Evolutionary conservation across 2,797 vertebrate genomes (phyloP).

Genomic region (Glyptemys insculpta): DNA sequence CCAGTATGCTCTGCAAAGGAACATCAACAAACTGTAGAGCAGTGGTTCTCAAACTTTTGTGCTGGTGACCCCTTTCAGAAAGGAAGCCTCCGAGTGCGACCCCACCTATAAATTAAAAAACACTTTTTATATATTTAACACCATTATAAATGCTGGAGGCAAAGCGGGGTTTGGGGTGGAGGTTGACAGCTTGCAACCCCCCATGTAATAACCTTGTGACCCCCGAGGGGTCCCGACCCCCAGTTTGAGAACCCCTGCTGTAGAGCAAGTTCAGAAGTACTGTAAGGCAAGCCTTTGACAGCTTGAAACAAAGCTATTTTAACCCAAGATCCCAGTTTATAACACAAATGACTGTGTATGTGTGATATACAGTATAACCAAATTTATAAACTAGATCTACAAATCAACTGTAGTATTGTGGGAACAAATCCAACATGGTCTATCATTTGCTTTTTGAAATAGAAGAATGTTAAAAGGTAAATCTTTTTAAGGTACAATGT

Average conservation of each 20-base stretch:
- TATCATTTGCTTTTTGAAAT: background rate
- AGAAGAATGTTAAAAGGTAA: background rate
- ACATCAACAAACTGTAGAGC: slow-evolving; percentile 13
- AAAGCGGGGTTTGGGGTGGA: too few relatives aligned
- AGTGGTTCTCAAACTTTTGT: too few relatives aligned
- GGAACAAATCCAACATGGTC: slow-evolving; percentile 5
- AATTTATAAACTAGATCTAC: slow-evolving; percentile 31
- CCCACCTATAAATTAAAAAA: too few relatives aligned
- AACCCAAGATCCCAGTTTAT: background rate
- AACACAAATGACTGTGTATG: background rate
- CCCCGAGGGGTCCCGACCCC: too few relatives aligned
- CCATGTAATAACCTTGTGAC: too few relatives aligned
- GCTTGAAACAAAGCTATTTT: background rate
- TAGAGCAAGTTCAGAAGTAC: background rate
- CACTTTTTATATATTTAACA: too few relatives aligned
- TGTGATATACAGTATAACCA: slow-evolving; percentile 59
- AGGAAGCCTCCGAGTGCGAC: too few relatives aligned
- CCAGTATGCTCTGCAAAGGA: slow-evolving; percentile 26
- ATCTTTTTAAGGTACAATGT: background rate
- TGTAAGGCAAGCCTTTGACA: accelerated
- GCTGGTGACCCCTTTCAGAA: too few relatives aligned
- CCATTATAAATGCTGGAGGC: too few relatives aligned
- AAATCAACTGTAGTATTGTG: background rate
- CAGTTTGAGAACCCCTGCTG: background rate
- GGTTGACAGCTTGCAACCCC: too few relatives aligned